A percentile compares a stretch with the other conserved stretches of the same genome.
phyloP scores from a whole-genome alignment of 2,113 vertebrate species.

The Protomyctophum bolini region DNA sequence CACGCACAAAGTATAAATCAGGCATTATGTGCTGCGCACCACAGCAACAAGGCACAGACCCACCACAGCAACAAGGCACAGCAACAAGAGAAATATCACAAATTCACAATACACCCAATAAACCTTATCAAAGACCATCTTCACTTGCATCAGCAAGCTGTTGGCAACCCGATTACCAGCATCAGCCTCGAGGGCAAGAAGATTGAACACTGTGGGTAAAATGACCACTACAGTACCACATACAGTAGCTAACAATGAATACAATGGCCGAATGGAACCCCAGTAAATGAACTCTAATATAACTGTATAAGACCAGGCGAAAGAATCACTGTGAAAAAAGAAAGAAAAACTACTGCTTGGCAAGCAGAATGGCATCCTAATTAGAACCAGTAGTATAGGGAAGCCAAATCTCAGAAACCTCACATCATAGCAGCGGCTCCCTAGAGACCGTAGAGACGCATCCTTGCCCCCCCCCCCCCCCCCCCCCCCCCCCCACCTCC shows the following conservation, averaged over 20 bases:
- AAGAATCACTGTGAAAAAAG: background rate
- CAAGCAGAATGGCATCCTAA: background rate
- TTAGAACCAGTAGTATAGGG: background rate
- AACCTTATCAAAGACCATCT: background rate
- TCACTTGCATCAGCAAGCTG: background rate
- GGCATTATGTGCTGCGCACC: background rate
- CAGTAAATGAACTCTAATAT: background rate
- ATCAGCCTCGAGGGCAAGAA: background rate
- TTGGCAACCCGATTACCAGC: background rate
- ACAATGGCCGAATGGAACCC: background rate
- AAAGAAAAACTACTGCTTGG: background rate
- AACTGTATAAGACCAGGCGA: background rate
- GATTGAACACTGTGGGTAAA: background rate
- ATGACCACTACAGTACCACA: background rate
- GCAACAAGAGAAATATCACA: background rate
- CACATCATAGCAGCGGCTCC: slow-evolving; percentile 17
- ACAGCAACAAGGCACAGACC: background rate
- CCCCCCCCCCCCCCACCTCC: slow-evolving; percentile 22
- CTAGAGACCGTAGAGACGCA: slow-evolving; percentile 20
- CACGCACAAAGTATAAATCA: too few species aligned
- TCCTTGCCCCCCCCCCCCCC: slow-evolving; percentile 30
- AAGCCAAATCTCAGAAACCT: slow-evolving; percentile 1
- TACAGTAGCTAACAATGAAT: background rate
- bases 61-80: background rate
- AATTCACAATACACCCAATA: background rate